Percentiles rank a stretch among this genome's conserved stretches.
Conservation (phyloP, 2,797 vertebrate genomes). For the Myiotriccus ornatus region DNA sequence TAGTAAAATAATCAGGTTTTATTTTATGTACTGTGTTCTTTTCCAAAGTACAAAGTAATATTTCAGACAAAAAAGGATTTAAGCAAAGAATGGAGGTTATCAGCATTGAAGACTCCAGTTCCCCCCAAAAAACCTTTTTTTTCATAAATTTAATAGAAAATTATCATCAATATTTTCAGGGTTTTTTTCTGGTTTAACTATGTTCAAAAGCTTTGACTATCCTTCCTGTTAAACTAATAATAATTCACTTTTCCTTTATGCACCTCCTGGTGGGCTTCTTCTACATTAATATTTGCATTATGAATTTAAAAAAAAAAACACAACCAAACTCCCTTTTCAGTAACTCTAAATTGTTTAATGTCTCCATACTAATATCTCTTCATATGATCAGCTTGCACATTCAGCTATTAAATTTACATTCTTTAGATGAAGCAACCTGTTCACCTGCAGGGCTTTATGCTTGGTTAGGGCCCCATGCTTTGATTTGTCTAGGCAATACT, state of each 20-base stretch:
- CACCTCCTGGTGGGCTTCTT: not conserved
- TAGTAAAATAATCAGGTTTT: not conserved
- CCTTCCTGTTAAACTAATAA: not conserved
- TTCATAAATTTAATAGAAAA: not conserved
- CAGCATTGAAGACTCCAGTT: not conserved
- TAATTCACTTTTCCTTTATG: not conserved
- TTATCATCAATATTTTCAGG: not conserved
- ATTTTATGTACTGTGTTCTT: not conserved
- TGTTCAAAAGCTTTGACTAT: not conserved
- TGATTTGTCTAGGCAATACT: not conserved
- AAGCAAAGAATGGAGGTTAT: not conserved
- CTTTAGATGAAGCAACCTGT: not conserved
- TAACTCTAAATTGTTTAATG: not conserved
- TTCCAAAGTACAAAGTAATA: not conserved
- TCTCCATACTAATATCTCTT: not conserved
- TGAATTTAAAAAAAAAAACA: not conserved
- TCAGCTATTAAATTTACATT: not conserved
- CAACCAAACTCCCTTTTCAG: not conserved
- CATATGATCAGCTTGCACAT: not conserved
- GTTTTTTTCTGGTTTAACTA: not conserved
- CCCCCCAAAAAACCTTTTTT: accelerated
- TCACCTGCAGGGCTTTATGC: not conserved
- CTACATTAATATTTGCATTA: not conserved
- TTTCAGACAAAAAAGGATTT: not conserved
- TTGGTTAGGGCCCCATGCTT: not conserved